A percentile compares a stretch with the other conserved stretches of the same genome.
Evolutionary conservation across 2,113 vertebrate species (phyloP).

Genomic region (Periophthalmus modestus): DNA sequence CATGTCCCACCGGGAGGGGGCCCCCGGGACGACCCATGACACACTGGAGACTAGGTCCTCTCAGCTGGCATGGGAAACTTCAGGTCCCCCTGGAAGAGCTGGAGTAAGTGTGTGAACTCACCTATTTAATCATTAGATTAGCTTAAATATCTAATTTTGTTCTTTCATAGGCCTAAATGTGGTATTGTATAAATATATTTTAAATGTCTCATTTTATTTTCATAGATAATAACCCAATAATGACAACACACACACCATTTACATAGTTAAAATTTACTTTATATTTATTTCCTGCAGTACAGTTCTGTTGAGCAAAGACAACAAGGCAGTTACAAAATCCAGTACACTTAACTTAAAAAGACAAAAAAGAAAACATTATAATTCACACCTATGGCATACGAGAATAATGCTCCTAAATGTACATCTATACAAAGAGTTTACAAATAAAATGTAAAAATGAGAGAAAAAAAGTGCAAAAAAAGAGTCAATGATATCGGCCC

Average conservation of each 20-base stretch:
- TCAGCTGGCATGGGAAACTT: too few relatives aligned
- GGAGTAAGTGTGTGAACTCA: too few relatives aligned
- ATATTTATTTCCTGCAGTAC: conserved; percentile 77
- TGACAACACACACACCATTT: conserved; percentile 7
- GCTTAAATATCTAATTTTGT: too few relatives aligned
- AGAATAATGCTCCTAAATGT: conserved; percentile 79
- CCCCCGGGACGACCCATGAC: too few relatives aligned
- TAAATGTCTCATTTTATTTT: not conserved
- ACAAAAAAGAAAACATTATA: conserved; percentile 66
- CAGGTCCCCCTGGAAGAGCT: too few relatives aligned
- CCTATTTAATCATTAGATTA: too few relatives aligned
- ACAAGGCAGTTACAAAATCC: conserved; percentile 78
- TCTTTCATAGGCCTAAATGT: too few relatives aligned
- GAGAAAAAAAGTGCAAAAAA: conserved; percentile 76
- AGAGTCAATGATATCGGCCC: conserved; percentile 65
- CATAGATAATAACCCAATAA: not conserved
- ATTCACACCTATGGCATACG: conserved; percentile 73
- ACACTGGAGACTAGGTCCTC: too few relatives aligned
- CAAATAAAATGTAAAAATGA: conserved; percentile 66
- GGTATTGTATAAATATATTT: not conserved
- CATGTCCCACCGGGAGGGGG: too few relatives aligned
- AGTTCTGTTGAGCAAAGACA: conserved; percentile 72
- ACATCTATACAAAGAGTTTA: conserved; percentile 83
- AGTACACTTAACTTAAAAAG: conserved; percentile 76
- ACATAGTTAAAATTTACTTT: conserved; percentile 46